Evolutionary conservation across 2,797 vertebrate genomes (phyloP), one percentile per base, ranked within the genome.

Genomic region (Microchirus variegatus): DNA sequence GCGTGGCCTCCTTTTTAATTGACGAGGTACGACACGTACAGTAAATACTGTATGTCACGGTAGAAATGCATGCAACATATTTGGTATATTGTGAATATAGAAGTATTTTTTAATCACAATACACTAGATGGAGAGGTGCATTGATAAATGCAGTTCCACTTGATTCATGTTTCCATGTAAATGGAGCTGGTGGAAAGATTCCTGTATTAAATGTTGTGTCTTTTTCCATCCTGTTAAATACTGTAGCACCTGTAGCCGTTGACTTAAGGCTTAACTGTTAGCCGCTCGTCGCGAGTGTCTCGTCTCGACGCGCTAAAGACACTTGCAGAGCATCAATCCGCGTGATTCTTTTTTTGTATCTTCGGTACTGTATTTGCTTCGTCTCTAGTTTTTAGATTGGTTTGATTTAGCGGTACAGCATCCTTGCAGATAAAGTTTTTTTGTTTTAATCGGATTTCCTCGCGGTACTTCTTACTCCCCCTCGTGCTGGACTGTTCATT

Each of bases 181-280:
- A 66, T 71, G 75, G 71, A 81, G 58, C 45, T 67, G 18, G 62
- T 64, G 61, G 71, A 77, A 59, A 73, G 51, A 68, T n/a, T 72
- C 72, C 56, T 80, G 73, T 76, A 54, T 75, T 75, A 41, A 36
- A 59, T 15, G 45, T 73, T 41, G n/a, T 77, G 55, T 78, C 69
- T 67, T 62, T 65, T 59, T 59, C 73, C 63, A 51, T 75, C 63
- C 53, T 85, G 59, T 78, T 82, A 71, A 68, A 83, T 73, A 83
- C 87, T 80, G 85, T 89, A 90, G 87, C 85, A 80, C 77, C 73
- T 82, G 79, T 89, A 87, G 86, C 86, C 83, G 79, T 76, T 31
- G 78, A 73, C 73, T 67, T 81, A 85, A 85, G 78, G 74, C 73
- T 67, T 81, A 85, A 85, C 86, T 84, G 85, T 88, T 85, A 86